These are phyloP conservation scores for Thamnophis elegans DNA, from an alignment of 2,797 vertebrate species.

Conservation along the genomic window DNA sequence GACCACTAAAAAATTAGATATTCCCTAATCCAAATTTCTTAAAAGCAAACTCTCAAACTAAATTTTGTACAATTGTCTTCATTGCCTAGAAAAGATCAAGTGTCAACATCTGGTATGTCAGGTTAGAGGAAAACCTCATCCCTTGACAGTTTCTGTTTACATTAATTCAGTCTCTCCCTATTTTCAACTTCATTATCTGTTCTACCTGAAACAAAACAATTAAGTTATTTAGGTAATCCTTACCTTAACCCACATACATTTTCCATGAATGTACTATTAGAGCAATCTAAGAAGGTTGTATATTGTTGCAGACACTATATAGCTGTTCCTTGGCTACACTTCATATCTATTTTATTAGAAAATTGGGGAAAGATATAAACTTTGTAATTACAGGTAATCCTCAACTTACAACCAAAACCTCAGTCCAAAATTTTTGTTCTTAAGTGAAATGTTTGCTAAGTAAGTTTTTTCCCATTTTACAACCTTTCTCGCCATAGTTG, in stretches of 20 bases:
- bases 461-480: too few relatives aligned
- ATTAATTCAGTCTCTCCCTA: neutral
- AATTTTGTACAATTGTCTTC: neutral
- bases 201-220: neutral
- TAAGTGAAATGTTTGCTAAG: too few relatives aligned
- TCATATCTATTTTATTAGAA: neutral
- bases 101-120: neutral
- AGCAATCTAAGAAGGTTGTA: neutral
- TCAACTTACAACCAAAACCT: neutral
- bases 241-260: neutral
- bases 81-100: neutral
- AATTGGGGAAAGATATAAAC: neutral
- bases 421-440: too few relatives aligned
- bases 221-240: neutral
- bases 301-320: neutral
- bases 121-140: neutral
- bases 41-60: neutral
- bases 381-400: neutral
- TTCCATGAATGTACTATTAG: neutral
- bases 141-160: neutral
- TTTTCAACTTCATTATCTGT: neutral
- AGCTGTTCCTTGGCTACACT: neutral
- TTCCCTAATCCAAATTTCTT: neutral
- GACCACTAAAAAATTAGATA: neutral
- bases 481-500: too few relatives aligned